A percentile compares a stretch with the other conserved stretches of the same genome.
Evolutionary conservation across 1,140 invertebrate species (phyloP).

Genomic region (Zaprionus africanus): DNA sequence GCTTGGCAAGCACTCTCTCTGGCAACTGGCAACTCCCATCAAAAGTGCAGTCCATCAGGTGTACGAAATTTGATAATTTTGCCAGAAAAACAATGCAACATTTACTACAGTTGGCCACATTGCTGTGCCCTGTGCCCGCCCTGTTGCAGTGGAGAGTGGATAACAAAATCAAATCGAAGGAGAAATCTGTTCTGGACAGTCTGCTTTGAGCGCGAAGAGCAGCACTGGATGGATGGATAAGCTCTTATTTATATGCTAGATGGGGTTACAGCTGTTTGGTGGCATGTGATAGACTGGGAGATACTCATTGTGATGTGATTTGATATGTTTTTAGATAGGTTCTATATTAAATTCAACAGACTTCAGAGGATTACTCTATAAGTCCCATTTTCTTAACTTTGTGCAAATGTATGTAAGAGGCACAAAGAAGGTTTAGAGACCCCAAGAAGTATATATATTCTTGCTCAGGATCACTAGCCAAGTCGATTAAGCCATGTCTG

Average conservation of each 20-base stretch:
- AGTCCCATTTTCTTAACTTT: too few species aligned
- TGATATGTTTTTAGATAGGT: too few species aligned
- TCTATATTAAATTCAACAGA: too few species aligned
- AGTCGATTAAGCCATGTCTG: too few species aligned
- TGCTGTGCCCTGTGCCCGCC: background rate
- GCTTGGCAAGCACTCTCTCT: conserved; percentile 20
- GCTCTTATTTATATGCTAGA: background rate
- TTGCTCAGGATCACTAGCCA: too few species aligned
- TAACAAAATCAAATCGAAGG: background rate
- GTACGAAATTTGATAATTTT: conserved; percentile 72
- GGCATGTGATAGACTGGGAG: background rate
- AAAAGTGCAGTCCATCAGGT: conserved; percentile 80
- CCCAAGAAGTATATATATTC: too few species aligned
- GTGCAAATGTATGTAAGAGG: too few species aligned
- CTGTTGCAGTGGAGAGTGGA: background rate
- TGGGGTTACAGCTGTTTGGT: background rate
- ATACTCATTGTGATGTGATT: background rate
- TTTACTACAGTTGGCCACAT: conserved; percentile 21
- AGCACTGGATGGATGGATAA: background rate
- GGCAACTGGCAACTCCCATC: conserved; percentile 55
- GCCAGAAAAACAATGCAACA: conserved; percentile 32
- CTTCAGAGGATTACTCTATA: too few species aligned
- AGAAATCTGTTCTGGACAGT: background rate
- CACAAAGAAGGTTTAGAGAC: too few species aligned
- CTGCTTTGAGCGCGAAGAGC: background rate